Evolutionary conservation across 2,888 invertebrate genomes (phyloP).

Genomic region (Chloroclysta siterata): DNA sequence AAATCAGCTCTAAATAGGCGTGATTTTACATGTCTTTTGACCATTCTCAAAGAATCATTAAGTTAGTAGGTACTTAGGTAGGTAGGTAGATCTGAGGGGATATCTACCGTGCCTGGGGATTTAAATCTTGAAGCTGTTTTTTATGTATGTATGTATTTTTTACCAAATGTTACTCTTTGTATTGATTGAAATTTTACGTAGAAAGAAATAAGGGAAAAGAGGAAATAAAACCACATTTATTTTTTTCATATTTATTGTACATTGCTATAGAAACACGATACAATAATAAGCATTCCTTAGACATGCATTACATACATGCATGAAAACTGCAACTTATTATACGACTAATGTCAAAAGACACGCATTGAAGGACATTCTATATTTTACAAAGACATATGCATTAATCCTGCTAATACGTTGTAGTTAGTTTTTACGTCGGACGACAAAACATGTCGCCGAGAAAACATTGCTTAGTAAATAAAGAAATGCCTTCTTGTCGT

Average conservation of each 20-base stretch:
- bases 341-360: conserved; percentile 20
- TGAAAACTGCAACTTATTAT: conserved; percentile 39
- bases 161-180: too few species aligned
- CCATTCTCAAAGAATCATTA: too few species aligned
- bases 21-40: too few species aligned
- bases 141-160: too few species aligned
- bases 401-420: conserved; percentile 3
- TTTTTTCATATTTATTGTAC: conserved; percentile 76
- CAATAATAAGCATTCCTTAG: conserved; percentile 71
- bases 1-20: too few species aligned
- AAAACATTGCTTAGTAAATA: neutral
- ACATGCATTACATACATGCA: conserved; percentile 55
- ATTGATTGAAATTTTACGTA: too few species aligned
- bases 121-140: too few species aligned
- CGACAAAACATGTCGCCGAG: neutral
- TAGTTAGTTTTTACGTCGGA: neutral
- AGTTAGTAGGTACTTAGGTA: too few species aligned
- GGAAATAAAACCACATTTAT: conserved; percentile 34
- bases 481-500: neutral
- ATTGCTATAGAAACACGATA: conserved; percentile 76
- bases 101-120: too few species aligned
- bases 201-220: too few species aligned
- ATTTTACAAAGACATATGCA: conserved; percentile 8
- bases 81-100: too few species aligned
- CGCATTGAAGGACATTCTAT: conserved; percentile 13